These are phyloP conservation scores for Drosophila fungiperda DNA, from an alignment of 2,888 invertebrate species.

Conservation along the genomic window DNA sequence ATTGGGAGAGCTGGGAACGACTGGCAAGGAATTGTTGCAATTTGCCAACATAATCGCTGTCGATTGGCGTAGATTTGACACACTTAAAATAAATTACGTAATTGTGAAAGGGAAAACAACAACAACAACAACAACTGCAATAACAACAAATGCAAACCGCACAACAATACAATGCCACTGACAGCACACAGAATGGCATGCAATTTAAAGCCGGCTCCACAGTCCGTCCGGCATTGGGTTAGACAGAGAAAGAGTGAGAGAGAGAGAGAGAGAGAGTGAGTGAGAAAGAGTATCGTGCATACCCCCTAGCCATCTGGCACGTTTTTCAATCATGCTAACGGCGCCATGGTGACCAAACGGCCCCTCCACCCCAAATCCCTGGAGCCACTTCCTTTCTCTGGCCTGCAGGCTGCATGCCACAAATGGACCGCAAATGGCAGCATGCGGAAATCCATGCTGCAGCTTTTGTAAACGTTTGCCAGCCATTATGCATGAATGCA, in stretches of 20 bases:
- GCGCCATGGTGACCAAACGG: constrained; percentile 56
- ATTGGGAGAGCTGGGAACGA: constrained; percentile 35
- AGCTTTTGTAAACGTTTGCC: constrained; percentile 79
- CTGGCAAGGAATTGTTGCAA: constrained; percentile 71
- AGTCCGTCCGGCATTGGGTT: constrained; percentile 44
- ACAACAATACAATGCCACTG: constrained; percentile 65
- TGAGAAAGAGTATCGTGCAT: neutral
- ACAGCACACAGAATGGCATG: constrained; percentile 66
- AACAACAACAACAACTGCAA: constrained; percentile 24
- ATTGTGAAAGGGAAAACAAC: constrained; percentile 62
- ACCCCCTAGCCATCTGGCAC: constrained; percentile 47
- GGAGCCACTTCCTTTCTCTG: neutral
- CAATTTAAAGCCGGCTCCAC: constrained; percentile 66
- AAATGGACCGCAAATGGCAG: constrained; percentile 78
- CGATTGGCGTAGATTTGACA: constrained; percentile 81
- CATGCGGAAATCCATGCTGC: constrained; percentile 78
- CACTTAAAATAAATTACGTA: constrained; percentile 82
- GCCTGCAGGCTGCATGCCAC: constrained; percentile 41
- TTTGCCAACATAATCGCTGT: constrained; percentile 79
- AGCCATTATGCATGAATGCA: constrained; percentile 78
- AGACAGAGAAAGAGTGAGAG: constrained; percentile 4
- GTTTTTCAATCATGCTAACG: constrained; percentile 80
- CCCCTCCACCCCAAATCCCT: neutral
- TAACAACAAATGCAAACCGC: constrained; percentile 34
- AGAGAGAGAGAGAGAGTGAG: neutral